Percentiles rank a stretch among this genome's conserved stretches.
Evolutionary conservation across 1,140 invertebrate species (phyloP).

Genomic region (Bombus ignitus): DNA sequence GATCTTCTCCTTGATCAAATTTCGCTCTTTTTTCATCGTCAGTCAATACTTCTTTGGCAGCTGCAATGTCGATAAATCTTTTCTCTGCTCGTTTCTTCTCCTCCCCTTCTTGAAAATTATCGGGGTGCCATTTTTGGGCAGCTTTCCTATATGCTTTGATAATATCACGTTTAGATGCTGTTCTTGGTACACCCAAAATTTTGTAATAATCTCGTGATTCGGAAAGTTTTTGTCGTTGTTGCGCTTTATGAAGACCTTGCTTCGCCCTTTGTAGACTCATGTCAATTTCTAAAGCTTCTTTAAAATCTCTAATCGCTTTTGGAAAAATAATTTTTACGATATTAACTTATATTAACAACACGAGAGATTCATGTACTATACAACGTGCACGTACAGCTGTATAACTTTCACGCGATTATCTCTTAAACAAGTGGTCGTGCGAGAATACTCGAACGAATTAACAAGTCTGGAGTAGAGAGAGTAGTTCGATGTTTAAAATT

Average conservation of each 20-base stretch:
- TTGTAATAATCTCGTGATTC: constrained; percentile 99
- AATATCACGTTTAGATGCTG: constrained; percentile 96
- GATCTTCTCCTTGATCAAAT: constrained; percentile 98
- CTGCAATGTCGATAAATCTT: constrained; percentile 99
- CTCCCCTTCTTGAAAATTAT: constrained; percentile 94
- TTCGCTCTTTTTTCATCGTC: constrained; percentile 95
- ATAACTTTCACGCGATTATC: background rate
- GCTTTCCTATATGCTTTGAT: constrained; percentile 98
- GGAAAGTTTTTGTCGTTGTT: constrained; percentile 96
- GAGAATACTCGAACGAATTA: background rate
- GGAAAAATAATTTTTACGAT: constrained; percentile 20
- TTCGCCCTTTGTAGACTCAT: constrained; percentile 91
- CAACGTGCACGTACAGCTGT: background rate
- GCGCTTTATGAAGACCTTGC: constrained; percentile 94
- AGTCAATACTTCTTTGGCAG: constrained; percentile 97
- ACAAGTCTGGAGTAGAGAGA: background rate
- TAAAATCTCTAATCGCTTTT: constrained; percentile 93
- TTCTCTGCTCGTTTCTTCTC: constrained; percentile 98
- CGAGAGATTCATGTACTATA: background rate
- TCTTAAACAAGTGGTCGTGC: background rate
- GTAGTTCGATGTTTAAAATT: too few species aligned
- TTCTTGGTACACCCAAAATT: constrained; percentile 94
- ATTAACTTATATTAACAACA: background rate
- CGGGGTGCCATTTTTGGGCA: constrained; percentile 99
- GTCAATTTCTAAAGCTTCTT: constrained; percentile 94